phyloP scores from a whole-genome alignment of 2,888 invertebrate species.

The Eristalis tenax region DNA sequence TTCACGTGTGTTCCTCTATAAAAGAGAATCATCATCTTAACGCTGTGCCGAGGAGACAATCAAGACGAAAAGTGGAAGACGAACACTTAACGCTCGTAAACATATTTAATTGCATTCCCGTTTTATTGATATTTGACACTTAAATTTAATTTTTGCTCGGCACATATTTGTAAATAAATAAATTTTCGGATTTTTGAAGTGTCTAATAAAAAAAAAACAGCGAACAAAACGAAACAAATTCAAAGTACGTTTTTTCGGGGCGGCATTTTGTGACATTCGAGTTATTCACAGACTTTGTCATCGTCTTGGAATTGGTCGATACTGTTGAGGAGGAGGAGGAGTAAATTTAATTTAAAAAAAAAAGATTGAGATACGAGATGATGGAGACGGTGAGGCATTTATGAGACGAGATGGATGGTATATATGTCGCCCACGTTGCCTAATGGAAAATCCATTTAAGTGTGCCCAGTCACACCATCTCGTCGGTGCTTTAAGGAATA shows the following conservation, averaged over 20 bases:
- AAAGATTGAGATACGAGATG: constrained; percentile 28
- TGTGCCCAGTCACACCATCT: constrained; percentile 17
- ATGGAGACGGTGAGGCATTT: constrained; percentile 54
- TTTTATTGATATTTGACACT: constrained; percentile 62
- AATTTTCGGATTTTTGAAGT: constrained; percentile 28
- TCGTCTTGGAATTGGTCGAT: constrained; percentile 1
- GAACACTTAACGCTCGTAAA: constrained; percentile 43
- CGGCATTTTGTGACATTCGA: constrained; percentile 26
- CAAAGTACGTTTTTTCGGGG: not conserved
- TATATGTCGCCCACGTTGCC: constrained; percentile 56
- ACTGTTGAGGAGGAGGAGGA: not conserved
- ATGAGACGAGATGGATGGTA: constrained; percentile 44
- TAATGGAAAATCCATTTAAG: constrained; percentile 56
- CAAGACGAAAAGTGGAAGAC: constrained; percentile 7
- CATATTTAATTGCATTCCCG: constrained; percentile 50
- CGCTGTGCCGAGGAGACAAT: not conserved
- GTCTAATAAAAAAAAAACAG: constrained; percentile 25
- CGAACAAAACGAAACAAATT: not conserved
- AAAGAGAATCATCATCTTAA: constrained; percentile 20
- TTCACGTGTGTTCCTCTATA: constrained; percentile 28
- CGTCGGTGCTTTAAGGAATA: constrained; percentile 16
- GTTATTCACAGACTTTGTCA: constrained; percentile 37
- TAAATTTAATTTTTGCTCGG: constrained; percentile 55
- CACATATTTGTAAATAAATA: constrained; percentile 64
- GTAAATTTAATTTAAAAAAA: constrained; percentile 21